A percentile compares a stretch with the other conserved stretches of the same genome.
Evolutionary conservation across 2,113 vertebrate species (phyloP).

Genomic region (Myrmophylax atrothorax): DNA sequence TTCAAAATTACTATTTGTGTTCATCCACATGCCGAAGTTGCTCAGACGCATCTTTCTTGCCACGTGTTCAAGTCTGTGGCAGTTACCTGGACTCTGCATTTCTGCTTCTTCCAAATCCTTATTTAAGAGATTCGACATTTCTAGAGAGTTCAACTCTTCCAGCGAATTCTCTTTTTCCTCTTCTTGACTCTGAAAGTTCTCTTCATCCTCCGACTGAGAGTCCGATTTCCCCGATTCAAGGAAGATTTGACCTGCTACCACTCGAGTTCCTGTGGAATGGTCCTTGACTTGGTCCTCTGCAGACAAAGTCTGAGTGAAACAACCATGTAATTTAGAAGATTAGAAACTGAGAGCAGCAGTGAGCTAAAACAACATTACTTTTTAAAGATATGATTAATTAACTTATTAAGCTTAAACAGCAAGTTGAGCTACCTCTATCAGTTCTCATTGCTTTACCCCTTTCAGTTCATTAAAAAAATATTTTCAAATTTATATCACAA

Average conservation of each 20-base stretch:
- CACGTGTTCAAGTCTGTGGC: background rate
- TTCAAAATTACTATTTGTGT: background rate
- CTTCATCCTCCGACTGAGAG: slow-evolving; percentile 49
- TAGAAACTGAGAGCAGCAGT: background rate
- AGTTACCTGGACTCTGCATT: slow-evolving; percentile 75
- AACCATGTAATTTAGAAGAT: background rate
- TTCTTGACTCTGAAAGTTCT: slow-evolving; percentile 56
- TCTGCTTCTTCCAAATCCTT: slow-evolving; percentile 73
- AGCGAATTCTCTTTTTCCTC: slow-evolving; percentile 51
- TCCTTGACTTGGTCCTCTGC: slow-evolving; percentile 84
- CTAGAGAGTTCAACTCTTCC: slow-evolving; percentile 71
- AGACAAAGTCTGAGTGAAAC: slow-evolving; percentile 67
- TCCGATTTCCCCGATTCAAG: slow-evolving; percentile 74
- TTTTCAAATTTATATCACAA: background rate
- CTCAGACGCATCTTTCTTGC: background rate
- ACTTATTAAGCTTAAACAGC: background rate
- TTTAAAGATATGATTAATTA: background rate
- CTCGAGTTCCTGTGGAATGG: slow-evolving; percentile 68
- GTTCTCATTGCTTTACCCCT: background rate
- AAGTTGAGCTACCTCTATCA: background rate
- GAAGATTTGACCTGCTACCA: slow-evolving; percentile 79
- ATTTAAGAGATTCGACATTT: slow-evolving; percentile 68
- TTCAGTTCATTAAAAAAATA: background rate
- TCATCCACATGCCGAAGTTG: background rate
- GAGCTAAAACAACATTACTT: background rate